phyloP scores from a whole-genome alignment of 2,797 vertebrate genomes.

The Malacoctenus gilli region DNA sequence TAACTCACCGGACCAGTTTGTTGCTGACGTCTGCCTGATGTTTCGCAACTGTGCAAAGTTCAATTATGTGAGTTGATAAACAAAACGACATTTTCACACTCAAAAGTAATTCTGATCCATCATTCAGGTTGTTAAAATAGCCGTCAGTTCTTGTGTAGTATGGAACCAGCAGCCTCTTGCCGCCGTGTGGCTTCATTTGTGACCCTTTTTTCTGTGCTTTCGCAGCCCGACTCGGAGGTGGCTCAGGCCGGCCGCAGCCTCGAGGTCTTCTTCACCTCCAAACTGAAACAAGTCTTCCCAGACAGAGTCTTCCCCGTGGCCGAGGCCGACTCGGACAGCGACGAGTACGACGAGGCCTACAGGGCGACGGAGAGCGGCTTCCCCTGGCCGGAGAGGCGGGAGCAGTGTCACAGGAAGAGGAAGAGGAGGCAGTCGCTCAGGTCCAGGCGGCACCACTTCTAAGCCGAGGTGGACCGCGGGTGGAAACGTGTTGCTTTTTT shows the following conservation, averaged over 20 bases:
- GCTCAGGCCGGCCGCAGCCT: slow-evolving; percentile 94
- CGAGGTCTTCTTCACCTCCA: slow-evolving; percentile 88
- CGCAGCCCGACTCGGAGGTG: slow-evolving; percentile 96
- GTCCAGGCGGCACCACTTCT: slow-evolving; percentile 79
- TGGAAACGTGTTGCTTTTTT: slow-evolving; percentile 31
- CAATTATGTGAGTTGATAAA: slow-evolving; percentile 90
- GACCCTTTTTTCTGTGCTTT: slow-evolving; percentile 17
- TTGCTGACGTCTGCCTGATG: slow-evolving; percentile 94
- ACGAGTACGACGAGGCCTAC: slow-evolving; percentile 87
- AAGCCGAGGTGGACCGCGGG: slow-evolving; percentile 34
- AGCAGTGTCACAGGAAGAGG: slow-evolving; percentile 91
- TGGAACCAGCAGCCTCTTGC: not conserved
- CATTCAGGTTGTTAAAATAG: too few species aligned
- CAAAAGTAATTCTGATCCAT: too few species aligned
- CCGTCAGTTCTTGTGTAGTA: too few species aligned
- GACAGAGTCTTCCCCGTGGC: slow-evolving; percentile 82
- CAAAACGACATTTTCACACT: too few species aligned
- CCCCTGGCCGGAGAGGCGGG: slow-evolving; percentile 89
- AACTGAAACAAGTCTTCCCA: slow-evolving; percentile 89
- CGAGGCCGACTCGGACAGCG: slow-evolving; percentile 90
- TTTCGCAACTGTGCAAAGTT: slow-evolving; percentile 98
- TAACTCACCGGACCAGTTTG: slow-evolving; percentile 87
- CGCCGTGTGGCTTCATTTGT: not conserved
- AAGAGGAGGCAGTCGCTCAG: slow-evolving; percentile 90
- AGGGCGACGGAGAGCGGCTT: slow-evolving; percentile 79